Base-by-base conservation (phyloP, 2,113 vertebrate genomes). In the Halcyon malimbica region DNA sequence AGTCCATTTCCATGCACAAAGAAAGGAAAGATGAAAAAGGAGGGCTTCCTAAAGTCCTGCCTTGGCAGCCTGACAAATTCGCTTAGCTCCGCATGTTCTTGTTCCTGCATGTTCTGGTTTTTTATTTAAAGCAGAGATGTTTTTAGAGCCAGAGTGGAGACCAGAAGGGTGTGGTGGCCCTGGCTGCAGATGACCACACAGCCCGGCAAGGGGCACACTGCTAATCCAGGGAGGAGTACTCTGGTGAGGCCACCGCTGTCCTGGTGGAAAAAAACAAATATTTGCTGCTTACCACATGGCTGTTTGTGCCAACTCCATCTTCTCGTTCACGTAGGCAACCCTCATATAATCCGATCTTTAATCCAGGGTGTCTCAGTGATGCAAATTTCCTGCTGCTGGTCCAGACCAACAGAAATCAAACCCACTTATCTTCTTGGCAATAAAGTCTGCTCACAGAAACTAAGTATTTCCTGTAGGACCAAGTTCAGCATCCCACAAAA, bases 1-100 rank as follows among this genome's bases (percentile, higher is more conserved):
- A 97, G 77, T 94, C 81, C 68, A 71, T 94, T 96, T 96, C 93
- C 64, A 56, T n/a, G 63, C 57, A 96, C 93, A 96, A 92, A 96
- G 93, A 59, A 64, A 54, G 24, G 68, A 60, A 89, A 74, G 37
- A 68, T 50, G 24, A 35, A 69, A 57, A 92, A 90, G 29, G n/a
- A 78, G 63, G 39, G 26, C 89, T 89, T 64, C 59, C 46, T 42
- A 60, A 76, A 83, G 69, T 81, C 81, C 39, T 85, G 70, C 33
- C 67, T 69, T 93, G 83, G 87, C 91, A 92, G 74, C 28, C 37
- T 87, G 85, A 90, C 84, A 57, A 71, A 56, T 44, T 89, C 3
- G 1, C 93, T 95, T 83, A 84, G 73, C 92, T 80, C 67, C 4
- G 65, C 6, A 10, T 68, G 59, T 67, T 70, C 50, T 94, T 11